These are phyloP conservation scores for Zosterops pallidus DNA, from an alignment of 2,113 vertebrate species.

Conservation along the genomic window DNA sequence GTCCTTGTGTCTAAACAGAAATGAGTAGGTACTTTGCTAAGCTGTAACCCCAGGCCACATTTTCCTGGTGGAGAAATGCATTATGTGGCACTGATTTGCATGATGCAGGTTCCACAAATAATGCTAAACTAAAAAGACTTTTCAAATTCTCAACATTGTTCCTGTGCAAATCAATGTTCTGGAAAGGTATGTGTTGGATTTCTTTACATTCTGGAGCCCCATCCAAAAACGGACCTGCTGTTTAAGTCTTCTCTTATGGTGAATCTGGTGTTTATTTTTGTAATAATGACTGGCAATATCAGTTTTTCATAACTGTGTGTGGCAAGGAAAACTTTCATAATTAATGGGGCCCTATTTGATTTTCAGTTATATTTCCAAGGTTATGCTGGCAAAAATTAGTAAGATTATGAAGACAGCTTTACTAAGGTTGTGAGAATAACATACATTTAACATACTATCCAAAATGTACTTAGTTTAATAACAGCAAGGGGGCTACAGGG, in stretches of 20 bases:
- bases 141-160: neutral
- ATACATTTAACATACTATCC: neutral
- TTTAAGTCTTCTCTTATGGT: neutral
- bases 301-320: neutral
- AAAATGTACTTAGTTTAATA: neutral
- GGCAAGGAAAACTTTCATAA: neutral
- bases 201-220: neutral
- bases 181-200: neutral
- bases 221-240: neutral
- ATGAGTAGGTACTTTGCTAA: neutral
- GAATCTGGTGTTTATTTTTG: neutral
- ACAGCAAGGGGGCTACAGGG: rapidly evolving
- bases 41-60: neutral
- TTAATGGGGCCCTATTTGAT: neutral
- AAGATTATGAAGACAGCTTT: neutral
- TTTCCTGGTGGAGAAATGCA: neutral
- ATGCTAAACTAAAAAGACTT: neutral
- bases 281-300: neutral
- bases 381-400: neutral
- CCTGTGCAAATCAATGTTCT: neutral
- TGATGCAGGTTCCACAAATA: neutral
- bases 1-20: neutral
- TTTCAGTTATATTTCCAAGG: neutral
- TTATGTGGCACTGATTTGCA: neutral
- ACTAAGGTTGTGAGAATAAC: neutral